Conservation (phyloP, 2,113 vertebrate genomes). For the Mohoua ochrocephala region DNA sequence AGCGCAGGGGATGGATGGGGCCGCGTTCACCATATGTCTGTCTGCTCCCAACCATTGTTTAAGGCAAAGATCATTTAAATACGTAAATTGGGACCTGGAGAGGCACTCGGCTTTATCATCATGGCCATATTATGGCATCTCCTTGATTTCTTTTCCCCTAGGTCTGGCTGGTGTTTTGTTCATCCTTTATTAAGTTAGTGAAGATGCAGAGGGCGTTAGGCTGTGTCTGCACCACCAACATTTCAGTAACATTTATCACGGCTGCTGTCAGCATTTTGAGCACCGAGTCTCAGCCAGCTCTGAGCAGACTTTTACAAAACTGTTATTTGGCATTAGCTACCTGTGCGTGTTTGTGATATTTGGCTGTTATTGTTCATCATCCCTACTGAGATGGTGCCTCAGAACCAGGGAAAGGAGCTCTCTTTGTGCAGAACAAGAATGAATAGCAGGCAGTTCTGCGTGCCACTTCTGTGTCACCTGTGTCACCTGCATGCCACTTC, state of each 20-base stretch:
- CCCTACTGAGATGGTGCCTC: neutral
- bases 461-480: neutral
- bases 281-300: neutral
- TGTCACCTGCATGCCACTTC: too few relatives aligned
- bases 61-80: neutral
- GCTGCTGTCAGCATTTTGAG: neutral
- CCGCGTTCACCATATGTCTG: neutral
- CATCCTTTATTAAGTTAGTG: neutral
- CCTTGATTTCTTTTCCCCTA: neutral
- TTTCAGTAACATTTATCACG: neutral
- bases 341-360: neutral
- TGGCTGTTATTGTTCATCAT: neutral
- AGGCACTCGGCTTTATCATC: neutral
- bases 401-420: neutral
- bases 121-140: neutral
- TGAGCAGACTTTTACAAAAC: neutral
- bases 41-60: neutral
- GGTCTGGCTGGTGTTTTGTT: neutral
- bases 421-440: neutral
- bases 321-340: neutral
- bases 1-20: neutral
- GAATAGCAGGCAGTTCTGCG: neutral
- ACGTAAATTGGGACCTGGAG: neutral
- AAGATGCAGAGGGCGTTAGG: neutral
- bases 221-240: neutral